Conservation (phyloP, 2,113 vertebrate species). For the Crotalus viridis region DNA sequence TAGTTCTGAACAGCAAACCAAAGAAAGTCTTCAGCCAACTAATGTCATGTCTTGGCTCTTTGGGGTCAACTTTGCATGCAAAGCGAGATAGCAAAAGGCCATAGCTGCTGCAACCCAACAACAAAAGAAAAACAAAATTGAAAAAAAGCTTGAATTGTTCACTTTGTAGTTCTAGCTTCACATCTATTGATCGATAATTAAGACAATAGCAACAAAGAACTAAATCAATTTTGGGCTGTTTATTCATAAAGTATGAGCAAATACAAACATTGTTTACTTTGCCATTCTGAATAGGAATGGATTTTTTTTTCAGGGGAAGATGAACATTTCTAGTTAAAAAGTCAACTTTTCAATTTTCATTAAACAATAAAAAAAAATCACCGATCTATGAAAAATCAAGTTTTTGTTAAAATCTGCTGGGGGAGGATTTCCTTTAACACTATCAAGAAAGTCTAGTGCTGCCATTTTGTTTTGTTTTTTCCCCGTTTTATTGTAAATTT, state of each 20-base stretch:
- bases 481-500: conserved; percentile 45
- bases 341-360: conserved; percentile 56
- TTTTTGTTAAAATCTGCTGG: conserved; percentile 26
- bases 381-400: conserved; percentile 33
- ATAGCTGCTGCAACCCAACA: neutral
- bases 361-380: conserved; percentile 44
- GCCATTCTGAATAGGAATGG: conserved; percentile 56
- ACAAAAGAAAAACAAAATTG: neutral
- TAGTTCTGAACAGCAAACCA: neutral
- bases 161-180: conserved; percentile 13
- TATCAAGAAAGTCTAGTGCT: conserved; percentile 48
- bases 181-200: conserved; percentile 57
- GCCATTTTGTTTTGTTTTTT: conserved; percentile 13
- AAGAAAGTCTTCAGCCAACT: neutral
- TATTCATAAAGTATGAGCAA: conserved; percentile 60
- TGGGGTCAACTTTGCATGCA: neutral
- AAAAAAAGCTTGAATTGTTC: neutral
- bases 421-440: neutral
- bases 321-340: conserved; percentile 60
- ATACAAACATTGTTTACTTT: conserved; percentile 49
- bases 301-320: conserved; percentile 40
- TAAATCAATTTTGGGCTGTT: conserved; percentile 49
- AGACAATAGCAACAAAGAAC: conserved; percentile 48
- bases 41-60: neutral
- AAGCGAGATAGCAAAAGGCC: neutral